A percentile compares a stretch with the other conserved stretches of the same genome.
Evolutionary conservation across 1,140 invertebrate species (phyloP).

Genomic region (Pogonus chalceus): DNA sequence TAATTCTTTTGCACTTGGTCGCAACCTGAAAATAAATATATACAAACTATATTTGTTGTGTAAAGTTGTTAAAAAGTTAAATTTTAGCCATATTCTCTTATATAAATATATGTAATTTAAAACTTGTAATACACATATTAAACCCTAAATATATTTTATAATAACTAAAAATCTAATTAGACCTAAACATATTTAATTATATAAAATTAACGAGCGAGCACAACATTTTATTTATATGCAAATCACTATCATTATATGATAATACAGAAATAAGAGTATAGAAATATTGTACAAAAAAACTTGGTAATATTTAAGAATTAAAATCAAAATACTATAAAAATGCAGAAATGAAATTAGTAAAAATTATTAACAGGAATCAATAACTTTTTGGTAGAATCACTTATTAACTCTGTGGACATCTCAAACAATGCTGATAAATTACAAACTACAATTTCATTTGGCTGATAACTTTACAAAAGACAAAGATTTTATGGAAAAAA

Average conservation of each 20-base stretch:
- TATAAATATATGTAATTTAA: not conserved
- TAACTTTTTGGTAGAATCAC: no score
- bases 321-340: not conserved
- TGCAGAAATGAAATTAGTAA: no score
- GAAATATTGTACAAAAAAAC: not conserved
- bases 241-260: not conserved
- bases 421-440: no score
- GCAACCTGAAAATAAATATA: conserved; percentile 23
- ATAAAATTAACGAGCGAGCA: not conserved
- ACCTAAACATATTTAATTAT: not conserved
- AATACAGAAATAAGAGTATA: not conserved
- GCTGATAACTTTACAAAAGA: no score
- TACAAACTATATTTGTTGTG: not conserved
- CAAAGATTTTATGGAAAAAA: no score
- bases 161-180: no score
- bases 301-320: not conserved
- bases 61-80: no score
- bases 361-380: no score
- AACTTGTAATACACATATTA: no score
- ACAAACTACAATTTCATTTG: no score
- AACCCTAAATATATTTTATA: no score
- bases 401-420: no score
- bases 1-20: conserved; percentile 30
- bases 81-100: not conserved
- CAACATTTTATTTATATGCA: not conserved